Evolutionary conservation across 2,888 invertebrate genomes (phyloP).

Genomic region (Crossocerus cetratus): DNA sequence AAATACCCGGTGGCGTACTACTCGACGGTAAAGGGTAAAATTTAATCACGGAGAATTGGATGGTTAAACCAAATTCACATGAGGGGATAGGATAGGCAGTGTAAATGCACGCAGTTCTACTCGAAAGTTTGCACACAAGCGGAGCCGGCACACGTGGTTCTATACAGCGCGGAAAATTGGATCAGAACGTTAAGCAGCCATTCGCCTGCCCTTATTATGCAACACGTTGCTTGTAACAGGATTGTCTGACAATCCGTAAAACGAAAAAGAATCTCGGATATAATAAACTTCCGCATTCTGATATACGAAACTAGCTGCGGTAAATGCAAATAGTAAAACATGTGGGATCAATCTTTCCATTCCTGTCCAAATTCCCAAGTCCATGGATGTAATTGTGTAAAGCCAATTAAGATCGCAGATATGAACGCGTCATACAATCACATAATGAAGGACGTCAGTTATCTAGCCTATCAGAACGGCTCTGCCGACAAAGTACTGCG

Average conservation of each 20-base stretch:
- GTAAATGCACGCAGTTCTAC: slow-evolving; percentile 14
- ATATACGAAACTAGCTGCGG: no score
- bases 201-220: slow-evolving; percentile 54
- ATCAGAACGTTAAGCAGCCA: slow-evolving; percentile 58
- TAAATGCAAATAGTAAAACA: no score
- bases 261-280: not conserved
- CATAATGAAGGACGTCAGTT: no score
- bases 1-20: slow-evolving; percentile 6
- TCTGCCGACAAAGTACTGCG: no score
- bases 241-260: slow-evolving; percentile 28
- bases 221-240: slow-evolving; percentile 54
- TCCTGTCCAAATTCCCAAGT: no score
- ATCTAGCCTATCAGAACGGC: no score
- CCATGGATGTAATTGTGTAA: no score
- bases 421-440: no score
- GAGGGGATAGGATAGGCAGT: slow-evolving; percentile 21
- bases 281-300: slow-evolving; percentile 2
- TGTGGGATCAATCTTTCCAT: no score
- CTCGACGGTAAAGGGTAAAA: slow-evolving; percentile 17
- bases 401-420: no score
- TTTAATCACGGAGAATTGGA: slow-evolving; percentile 11
- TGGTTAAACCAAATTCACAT: slow-evolving; percentile 26
- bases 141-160: slow-evolving; percentile 43
- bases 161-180: slow-evolving; percentile 62
- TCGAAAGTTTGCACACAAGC: slow-evolving; percentile 27